Evolutionary conservation across 2,113 vertebrate species (phyloP).

Genomic region (Microcebus ravelobensis): DNA sequence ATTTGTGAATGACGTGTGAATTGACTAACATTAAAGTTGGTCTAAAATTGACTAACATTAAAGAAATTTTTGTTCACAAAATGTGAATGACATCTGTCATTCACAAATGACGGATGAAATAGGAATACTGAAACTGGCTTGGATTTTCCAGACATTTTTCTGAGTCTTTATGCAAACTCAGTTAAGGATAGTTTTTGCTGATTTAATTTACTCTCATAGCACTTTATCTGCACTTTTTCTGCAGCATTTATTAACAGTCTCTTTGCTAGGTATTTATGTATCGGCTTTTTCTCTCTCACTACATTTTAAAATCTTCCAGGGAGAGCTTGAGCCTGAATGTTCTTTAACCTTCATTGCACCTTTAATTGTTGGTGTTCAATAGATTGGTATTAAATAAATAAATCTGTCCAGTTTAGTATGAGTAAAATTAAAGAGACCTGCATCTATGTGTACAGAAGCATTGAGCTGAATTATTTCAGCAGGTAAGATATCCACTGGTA

Average conservation of each 20-base stretch:
- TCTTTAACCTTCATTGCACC: background rate
- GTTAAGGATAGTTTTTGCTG: background rate
- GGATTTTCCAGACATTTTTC: background rate
- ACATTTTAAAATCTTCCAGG: background rate
- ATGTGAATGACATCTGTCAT: no score
- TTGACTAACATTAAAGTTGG: background rate
- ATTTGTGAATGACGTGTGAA: constrained; percentile 21
- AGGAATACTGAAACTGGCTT: background rate
- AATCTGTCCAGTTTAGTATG: background rate
- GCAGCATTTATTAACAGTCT: background rate
- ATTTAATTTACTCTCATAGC: constrained; percentile 14
- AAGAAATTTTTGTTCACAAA: background rate
- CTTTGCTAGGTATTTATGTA: background rate
- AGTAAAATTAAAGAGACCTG: background rate
- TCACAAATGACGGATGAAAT: background rate
- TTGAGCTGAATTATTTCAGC: background rate
- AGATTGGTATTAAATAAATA: constrained; percentile 37
- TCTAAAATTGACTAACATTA: background rate
- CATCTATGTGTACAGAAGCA: background rate
- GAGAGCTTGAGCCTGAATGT: background rate
- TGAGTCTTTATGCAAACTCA: background rate
- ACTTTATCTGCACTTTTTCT: background rate
- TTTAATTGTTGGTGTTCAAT: constrained; percentile 44
- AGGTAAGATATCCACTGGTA: background rate
- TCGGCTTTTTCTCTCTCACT: background rate